Base-by-base conservation (phyloP, 2,888 invertebrate genomes). In the Endomychus coccineus region DNA sequence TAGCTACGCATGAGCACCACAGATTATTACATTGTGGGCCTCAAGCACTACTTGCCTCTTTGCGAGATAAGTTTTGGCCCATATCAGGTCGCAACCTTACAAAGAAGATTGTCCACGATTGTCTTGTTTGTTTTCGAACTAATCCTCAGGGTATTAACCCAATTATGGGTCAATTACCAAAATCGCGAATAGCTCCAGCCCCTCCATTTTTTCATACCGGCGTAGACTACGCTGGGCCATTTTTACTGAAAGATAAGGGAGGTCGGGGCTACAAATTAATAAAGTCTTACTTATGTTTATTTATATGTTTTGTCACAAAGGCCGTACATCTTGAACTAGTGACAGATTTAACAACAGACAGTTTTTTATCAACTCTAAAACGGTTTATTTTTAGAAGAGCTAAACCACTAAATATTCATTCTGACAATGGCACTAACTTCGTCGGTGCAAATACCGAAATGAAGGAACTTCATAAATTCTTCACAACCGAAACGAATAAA, bases 241-340 rank as follows among this genome's bases (percentile, higher is more conserved):
- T 45, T 40, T 19, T n/a, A 11, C 11, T 46, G n/a, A 30, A 27
- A 13, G 16, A 19, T 24, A 7, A 25, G 14, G 21, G 33, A 5
- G 29, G 31, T 7, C 28, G 45, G 10, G 27, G 34, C 17, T 17
- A 10, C 16, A 39, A 32, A 31, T n/a, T n/a, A n/a, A n/a, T n/a
- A n/a, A n/a, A n/a, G n/a, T n/a, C n/a, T n/a, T n/a, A n/a, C n/a
- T n/a, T n/a, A n/a, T n/a, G n/a, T n/a, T n/a, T n/a, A n/a, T n/a
- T n/a, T n/a, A n/a, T n/a, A n/a, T n/a, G n/a, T n/a, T n/a, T n/a
- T n/a, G 10, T 17, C 6, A 17, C 22, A 7, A 46, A 45, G 23
- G 55, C 56, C 1, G 25, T 56, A 10, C 52, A 56, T 23, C 13
- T 56, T 5, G 53, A 57, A 32, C 17, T 50, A 4, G 50, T 48